Evolutionary conservation across 2,888 invertebrate genomes (phyloP).

Genomic region (Oxyscelio sp.): DNA sequence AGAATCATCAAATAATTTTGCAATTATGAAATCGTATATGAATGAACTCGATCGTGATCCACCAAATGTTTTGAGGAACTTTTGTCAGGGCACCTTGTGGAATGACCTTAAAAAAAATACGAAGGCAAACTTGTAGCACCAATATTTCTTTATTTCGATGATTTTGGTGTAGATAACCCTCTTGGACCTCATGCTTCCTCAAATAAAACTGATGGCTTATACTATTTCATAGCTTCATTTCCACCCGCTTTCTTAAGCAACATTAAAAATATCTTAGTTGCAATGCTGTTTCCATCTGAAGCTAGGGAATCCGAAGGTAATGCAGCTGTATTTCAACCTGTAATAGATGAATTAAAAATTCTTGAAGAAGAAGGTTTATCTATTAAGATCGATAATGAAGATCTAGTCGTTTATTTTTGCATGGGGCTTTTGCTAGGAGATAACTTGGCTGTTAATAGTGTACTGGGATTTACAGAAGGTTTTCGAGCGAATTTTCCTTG

Average conservation of each 20-base stretch:
- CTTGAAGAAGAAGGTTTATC: conserved; percentile 41
- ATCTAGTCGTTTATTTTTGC: not conserved
- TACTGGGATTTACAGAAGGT: conserved; percentile 59
- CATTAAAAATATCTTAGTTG: conserved; percentile 58
- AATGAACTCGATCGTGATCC: conserved; percentile 1
- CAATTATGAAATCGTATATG: conserved; percentile 22
- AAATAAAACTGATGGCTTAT: too few species aligned
- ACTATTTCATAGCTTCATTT: conserved; percentile 57
- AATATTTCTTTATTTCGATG: too few species aligned
- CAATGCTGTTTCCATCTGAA: conserved; percentile 43
- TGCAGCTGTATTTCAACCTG: conserved; percentile 39
- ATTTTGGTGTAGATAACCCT: conserved; percentile 63
- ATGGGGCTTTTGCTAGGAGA: conserved; percentile 15
- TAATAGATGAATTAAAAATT: conserved; percentile 55
- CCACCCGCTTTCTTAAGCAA: conserved; percentile 45
- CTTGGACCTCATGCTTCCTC: too few species aligned
- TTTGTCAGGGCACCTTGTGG: conserved; percentile 56
- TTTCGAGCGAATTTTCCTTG: conserved; percentile 71
- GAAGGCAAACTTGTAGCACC: conserved; percentile 52
- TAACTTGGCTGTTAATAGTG: conserved; percentile 55
- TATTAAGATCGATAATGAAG: conserved; percentile 8
- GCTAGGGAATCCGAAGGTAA: conserved; percentile 19
- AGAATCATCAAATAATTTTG: conserved; percentile 36
- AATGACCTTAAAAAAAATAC: conserved; percentile 44
- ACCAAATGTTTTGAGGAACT: conserved; percentile 22